phyloP scores from a whole-genome alignment of 1,140 invertebrate species.

The Drosophila dunni region DNA sequence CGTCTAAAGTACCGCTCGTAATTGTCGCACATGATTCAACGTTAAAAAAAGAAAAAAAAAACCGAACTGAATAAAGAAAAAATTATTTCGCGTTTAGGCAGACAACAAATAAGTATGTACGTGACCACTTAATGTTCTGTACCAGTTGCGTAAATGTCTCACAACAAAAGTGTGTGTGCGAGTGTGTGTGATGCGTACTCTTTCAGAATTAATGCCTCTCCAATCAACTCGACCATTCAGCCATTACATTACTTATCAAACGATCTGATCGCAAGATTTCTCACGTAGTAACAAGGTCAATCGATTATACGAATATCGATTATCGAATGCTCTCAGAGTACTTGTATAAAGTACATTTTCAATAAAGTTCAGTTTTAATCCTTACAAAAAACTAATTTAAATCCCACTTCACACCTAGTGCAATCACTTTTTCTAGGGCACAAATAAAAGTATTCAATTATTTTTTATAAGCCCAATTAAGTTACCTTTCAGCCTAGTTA shows the following conservation, averaged over 20 bases:
- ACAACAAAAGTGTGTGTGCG: not conserved
- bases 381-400: too few species aligned
- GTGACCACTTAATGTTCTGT: conserved; percentile 41
- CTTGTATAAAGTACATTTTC: too few species aligned
- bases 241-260: conserved; percentile 3
- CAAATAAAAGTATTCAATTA: too few species aligned
- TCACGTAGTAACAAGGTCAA: conserved; percentile 8
- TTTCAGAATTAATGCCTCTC: conserved; percentile 12
- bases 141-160: conserved; percentile 19
- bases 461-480: not conserved
- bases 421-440: too few species aligned
- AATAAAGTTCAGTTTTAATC: too few species aligned
- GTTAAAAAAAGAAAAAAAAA: conserved; percentile 35
- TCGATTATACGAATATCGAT: conserved; percentile 9
- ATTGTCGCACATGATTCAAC: conserved; percentile 74
- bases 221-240: conserved; percentile 14
- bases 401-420: too few species aligned
- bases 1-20: conserved; percentile 73
- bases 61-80: conserved; percentile 5
- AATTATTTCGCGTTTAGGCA: conserved; percentile 64
- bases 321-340: not conserved
- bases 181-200: conserved; percentile 6
- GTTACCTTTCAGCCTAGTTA: not conserved
- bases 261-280: not conserved
- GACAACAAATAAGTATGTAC: conserved; percentile 19